Base-by-base conservation (phyloP, 1,140 invertebrate genomes). In the Diachasmimorpha longicaudata region DNA sequence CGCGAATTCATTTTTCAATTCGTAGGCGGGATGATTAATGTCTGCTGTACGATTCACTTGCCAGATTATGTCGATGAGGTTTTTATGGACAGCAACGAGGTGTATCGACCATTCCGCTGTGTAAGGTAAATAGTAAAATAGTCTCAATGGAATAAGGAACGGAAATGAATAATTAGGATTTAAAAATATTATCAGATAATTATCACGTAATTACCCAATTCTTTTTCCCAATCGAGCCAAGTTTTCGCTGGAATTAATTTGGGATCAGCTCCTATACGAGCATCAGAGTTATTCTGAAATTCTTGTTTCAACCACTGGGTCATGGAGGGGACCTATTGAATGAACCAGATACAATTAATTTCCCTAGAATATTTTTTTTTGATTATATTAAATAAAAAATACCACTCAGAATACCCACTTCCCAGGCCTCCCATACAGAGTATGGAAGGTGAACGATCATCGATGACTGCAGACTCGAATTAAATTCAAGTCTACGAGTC, bases 1-100 rank as follows among this genome's bases (percentile, higher is more conserved):
- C 90, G 88, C 90, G 75, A 93, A 95, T 25, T 91, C 82, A 0
- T 90, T 83, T 75, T 89, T 86, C 74, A 89, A 85, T 14, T 90
- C 87, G 80, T 91, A 87, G 16, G 93, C 85, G 0, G 89, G 83
- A 77, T 89, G 87, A 0, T 83, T 46, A 84, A 90, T 78, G 85
- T 89, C 85, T 39, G 77, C 84, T 16, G 92, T 93, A 52, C 92
- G 88, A 67, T 91, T 89, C 23, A 92, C 90, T 36, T 92, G 91
- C 96, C 96, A 97, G 21, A 97, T 92, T 70, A 93, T 82, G 85
- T 98, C 96, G 2, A 98, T 88, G 71, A 97, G 87, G 83, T 97
- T 97, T 37, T 91, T 90, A 36, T 90, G 90, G 14, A 96, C 91
- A 25, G 92, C 90, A 4, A 94, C 87, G 42, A 98, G 86, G 70